Evolutionary conservation across 23 tunicate species (phyloP), one percentile per base, ranked within the genome.

Genomic region (Aplidium turbinatum): DNA sequence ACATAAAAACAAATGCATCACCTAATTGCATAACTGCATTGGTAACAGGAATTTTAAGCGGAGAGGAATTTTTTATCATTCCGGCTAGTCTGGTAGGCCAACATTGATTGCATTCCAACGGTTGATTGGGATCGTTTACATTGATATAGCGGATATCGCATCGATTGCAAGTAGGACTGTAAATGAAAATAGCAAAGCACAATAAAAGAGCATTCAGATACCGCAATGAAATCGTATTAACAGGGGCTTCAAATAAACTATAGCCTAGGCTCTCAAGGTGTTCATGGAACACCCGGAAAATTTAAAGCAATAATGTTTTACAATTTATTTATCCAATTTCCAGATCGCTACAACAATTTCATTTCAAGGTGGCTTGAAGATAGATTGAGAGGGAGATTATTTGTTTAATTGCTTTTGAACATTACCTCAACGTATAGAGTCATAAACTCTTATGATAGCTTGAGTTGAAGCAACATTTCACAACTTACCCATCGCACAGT

Each of bases 21-120:
- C 72, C 72, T 16, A 65, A 7, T 18, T 65, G 7, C 3, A 36
- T 36, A 18, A 28, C 50, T 3, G 38, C 72, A 11, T 65, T 50
- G n/a, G 26, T 35, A 27, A 65, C 5, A 4, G 38, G 5, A 13
- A 36, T 18, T 65, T 65, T 65, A 18, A 65, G 24, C 7, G 72
- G 50, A 16, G 72, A 65, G 3, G 72, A 18, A 2, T 19, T 5
- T 65, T 38, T 35, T 7, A 65, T 65, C 50, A 65, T 22, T 38
- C 72, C 72, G 5, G 72, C 72, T 50, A 65, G 50, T 36, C 72
- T 36, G 24, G 72, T 65, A 3, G 72, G 50, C 72, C 72, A 65
- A 30, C 72, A 65, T 2, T 26, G 50, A 5, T 21, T 36, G 50
- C 72, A 65, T 19, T 36, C 16, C 3, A 65, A 30, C 9, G 25